Evolutionary conservation across 2,113 vertebrate species (phyloP).

Genomic region (Semnopithecus entellus): DNA sequence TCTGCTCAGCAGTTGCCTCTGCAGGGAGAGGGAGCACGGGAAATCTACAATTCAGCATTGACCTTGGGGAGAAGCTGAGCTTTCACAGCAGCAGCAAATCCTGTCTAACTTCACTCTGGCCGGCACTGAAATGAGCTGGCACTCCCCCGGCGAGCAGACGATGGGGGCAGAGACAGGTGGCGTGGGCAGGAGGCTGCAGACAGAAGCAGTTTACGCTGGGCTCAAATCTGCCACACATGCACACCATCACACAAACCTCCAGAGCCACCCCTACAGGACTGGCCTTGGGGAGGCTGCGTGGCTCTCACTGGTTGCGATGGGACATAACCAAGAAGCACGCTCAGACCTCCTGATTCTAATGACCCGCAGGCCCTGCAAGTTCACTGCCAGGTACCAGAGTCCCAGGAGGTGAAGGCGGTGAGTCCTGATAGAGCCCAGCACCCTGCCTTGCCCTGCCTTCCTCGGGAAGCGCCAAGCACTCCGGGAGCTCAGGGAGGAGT

Average conservation of each 20-base stretch:
- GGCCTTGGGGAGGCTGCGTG: not conserved
- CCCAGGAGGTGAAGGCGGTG: not conserved
- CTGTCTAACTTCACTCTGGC: not conserved
- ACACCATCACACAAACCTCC: not conserved
- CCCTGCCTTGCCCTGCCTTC: not conserved
- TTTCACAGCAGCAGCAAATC: not conserved
- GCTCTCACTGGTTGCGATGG: not conserved
- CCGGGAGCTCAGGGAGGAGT: not conserved
- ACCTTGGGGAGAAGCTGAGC: not conserved
- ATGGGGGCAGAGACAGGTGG: not conserved
- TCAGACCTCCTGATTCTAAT: not conserved
- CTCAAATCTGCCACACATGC: too few species aligned
- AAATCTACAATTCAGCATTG: not conserved
- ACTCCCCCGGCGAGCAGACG: not conserved
- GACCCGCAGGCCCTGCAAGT: fast-evolving
- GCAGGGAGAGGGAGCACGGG: not conserved
- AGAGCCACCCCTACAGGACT: not conserved
- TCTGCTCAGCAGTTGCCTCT: not conserved
- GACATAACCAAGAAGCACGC: not conserved
- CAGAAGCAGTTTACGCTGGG: too few species aligned
- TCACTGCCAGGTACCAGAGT: not conserved
- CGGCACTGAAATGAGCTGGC: not conserved
- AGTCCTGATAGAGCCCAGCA: not conserved
- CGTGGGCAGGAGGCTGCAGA: not conserved
- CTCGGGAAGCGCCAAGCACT: not conserved